Conservation (phyloP, 2,888 invertebrate genomes). For the Liopterus haemorrhoidalis region DNA sequence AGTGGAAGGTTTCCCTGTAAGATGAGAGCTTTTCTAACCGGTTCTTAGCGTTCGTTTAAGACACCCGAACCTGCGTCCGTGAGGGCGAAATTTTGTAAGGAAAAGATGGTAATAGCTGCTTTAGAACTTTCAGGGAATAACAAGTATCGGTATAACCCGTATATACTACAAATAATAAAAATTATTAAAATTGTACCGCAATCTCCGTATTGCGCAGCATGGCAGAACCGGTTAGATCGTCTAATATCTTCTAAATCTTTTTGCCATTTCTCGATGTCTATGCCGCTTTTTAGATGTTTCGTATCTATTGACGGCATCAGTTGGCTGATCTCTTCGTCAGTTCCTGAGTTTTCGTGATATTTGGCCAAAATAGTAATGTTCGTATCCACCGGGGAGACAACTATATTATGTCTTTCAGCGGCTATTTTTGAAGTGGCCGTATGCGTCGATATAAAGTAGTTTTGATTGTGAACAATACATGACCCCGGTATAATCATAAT, state of each 20-base stretch:
- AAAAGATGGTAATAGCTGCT: no score
- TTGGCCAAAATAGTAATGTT: not conserved
- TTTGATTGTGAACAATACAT: constrained; percentile 7
- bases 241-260: constrained; percentile 2
- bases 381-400: constrained; percentile 4
- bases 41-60: no score
- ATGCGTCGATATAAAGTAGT: constrained; percentile 11
- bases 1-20: no score
- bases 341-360: constrained; percentile 4
- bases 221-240: no score
- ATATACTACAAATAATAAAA: no score
- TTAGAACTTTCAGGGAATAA: no score
- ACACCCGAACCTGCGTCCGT: no score
- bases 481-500: constrained; percentile 6
- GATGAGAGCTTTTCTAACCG: no score
- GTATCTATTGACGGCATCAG: not conserved
- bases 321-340: constrained; percentile 2
- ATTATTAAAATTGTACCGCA: no score
- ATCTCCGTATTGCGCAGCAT: no score
- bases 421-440: not conserved
- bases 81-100: no score
- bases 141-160: no score
- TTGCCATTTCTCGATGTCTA: constrained; percentile 1
- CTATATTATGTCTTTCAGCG: not conserved
- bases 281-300: constrained; percentile 3